Base-by-base conservation (phyloP, 53 echinoderm and acorn worm genomes). In the Henricia sp. region DNA sequence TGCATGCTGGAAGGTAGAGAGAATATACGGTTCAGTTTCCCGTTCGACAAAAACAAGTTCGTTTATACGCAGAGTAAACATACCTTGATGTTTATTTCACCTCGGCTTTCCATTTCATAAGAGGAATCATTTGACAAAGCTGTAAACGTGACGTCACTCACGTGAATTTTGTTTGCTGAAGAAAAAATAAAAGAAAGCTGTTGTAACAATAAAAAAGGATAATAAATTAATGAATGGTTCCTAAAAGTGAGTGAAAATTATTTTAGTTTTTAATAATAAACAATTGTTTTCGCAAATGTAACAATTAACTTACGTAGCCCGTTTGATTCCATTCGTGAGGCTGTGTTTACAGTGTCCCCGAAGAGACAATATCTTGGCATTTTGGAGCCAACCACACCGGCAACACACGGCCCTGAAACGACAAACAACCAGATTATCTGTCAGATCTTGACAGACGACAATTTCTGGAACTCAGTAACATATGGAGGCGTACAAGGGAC, bases 91-190 rank as follows among this genome's bases (percentile, higher is more conserved):
- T 83, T 84, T 9, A 93, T 87, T 37, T 75, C 55, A 0, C 93
- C 93, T 21, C 93, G 67, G 9, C 83, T 55, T 30, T 75, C 87
- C 16, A 90, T 42, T 14, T 69, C 38, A 40, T 83, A 93, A 3
- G 74, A 86, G 16, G 74, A 69, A 55, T 82, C 83, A 3, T 67
- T 70, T 4, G 71, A 69, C 51, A 93, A 65, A 21, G 86, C 73
- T 21, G 36, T 30, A 36, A 85, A 83, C 28, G 70, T 86, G 35
- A 50, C 87, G 37, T 90, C 90, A 54, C 93, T 93, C 48, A 84
- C 87, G 70, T 93, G 93, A 55, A 93, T 93, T 48, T 90, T 93
- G 67, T 88, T 93, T 6, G 93, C 93, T 93, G 44, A 24, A 56
- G 24, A 23, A 25, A n/a, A n/a, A n/a, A n/a, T n/a, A 73, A 33